Evolutionary conservation across 2,888 invertebrate genomes (phyloP).

Genomic region (Julus scanicus): DNA sequence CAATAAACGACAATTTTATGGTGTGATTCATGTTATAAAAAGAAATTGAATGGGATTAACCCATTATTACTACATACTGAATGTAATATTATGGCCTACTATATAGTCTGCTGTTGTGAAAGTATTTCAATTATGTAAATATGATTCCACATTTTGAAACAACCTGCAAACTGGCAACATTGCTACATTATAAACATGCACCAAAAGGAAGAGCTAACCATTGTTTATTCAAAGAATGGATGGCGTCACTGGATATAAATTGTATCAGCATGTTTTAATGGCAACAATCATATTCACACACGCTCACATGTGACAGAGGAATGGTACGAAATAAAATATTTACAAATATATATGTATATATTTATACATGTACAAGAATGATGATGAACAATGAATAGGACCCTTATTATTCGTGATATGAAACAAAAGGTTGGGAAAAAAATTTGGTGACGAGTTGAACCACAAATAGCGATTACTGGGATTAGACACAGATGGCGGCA

Average conservation of each 20-base stretch:
- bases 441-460: neutral
- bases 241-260: neutral
- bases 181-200: no score
- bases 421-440: neutral
- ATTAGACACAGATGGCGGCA: constrained; percentile 33
- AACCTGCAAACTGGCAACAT: no score
- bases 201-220: neutral
- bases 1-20: neutral
- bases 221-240: neutral
- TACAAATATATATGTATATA: constrained; percentile 23
- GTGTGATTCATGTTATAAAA: constrained; percentile 24
- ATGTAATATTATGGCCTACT: no score
- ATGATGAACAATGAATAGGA: constrained; percentile 25
- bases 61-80: neutral
- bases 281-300: constrained; percentile 33
- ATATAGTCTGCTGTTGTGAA: no score
- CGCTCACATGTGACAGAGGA: constrained; percentile 18
- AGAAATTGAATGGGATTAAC: neutral
- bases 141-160: no score
- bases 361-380: constrained; percentile 33
- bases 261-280: constrained; percentile 19
- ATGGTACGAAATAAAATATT: constrained; percentile 22
- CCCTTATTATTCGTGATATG: constrained; percentile 19
- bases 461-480: neutral
- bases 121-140: no score